Conservation (phyloP, 2,888 invertebrate genomes). For the Zelleria hepariella region DNA sequence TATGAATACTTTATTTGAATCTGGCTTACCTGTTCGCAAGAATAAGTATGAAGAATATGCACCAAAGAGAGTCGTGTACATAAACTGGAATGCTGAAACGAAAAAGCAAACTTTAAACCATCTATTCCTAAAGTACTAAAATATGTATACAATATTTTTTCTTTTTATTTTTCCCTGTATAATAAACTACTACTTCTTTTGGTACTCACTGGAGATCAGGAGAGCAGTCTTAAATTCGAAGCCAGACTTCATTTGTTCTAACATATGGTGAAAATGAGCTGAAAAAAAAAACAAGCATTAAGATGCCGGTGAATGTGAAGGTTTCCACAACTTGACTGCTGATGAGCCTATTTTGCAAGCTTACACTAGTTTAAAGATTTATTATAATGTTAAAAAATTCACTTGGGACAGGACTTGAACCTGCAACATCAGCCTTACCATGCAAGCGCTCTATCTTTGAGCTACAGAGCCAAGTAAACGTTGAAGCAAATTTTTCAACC, state of each 20-base stretch:
- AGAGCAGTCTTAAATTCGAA: slow-evolving; percentile 78
- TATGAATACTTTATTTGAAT: background rate
- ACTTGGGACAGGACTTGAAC: no score
- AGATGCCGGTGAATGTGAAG: no score
- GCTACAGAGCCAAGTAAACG: no score
- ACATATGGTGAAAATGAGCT: slow-evolving; percentile 94
- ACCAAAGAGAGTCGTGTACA: slow-evolving; percentile 93
- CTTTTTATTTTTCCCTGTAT: background rate
- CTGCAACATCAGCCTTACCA: no score
- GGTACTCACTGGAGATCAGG: slow-evolving; percentile 78
- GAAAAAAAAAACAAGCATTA: slow-evolving; percentile 27
- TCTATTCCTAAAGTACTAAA: background rate
- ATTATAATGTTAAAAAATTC: no score
- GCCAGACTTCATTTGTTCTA: slow-evolving; percentile 82
- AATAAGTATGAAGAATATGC: slow-evolving; percentile 95
- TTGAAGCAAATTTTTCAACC: no score
- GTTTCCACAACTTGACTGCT: no score
- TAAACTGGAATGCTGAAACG: slow-evolving; percentile 85
- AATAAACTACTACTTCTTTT: no score
- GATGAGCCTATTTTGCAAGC: no score
- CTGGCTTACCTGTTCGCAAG: slow-evolving; percentile 80
- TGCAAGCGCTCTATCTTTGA: no score
- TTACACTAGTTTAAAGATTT: no score
- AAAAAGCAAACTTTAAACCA: slow-evolving; percentile 10
- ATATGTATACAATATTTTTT: background rate